Conservation (phyloP, 2,888 invertebrate genomes). For the Dolichopus griseipennis region DNA sequence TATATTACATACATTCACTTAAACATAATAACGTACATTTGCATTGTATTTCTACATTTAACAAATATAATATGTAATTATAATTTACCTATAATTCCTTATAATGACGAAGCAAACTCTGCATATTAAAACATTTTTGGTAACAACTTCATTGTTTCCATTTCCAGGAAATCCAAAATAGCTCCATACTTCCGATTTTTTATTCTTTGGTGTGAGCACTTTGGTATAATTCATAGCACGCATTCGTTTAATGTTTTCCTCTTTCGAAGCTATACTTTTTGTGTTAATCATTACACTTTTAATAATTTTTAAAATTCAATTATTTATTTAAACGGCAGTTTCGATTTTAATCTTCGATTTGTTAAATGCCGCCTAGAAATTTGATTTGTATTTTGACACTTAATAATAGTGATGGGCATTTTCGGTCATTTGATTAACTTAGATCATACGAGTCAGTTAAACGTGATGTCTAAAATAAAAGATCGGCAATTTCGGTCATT, state of each 20-base stretch:
- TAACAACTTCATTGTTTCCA: constrained; percentile 37
- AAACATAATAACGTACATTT: too few relatives aligned
- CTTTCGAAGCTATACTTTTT: not conserved
- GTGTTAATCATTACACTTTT: not conserved
- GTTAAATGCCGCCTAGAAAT: too few relatives aligned
- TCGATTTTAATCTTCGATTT: not conserved
- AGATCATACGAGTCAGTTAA: too few relatives aligned
- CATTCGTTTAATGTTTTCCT: not conserved
- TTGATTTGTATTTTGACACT: too few relatives aligned
- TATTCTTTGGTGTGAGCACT: constrained; percentile 26
- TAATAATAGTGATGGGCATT: too few relatives aligned
- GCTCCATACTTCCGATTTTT: constrained; percentile 42
- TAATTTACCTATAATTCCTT: constrained; percentile 31
- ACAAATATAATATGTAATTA: too few relatives aligned
- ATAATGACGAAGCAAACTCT: constrained; percentile 36
- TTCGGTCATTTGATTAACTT: too few relatives aligned
- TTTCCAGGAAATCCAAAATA: constrained; percentile 42
- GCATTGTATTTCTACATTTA: constrained; percentile 33
- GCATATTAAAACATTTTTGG: constrained; percentile 40
- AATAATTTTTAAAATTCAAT: not conserved
- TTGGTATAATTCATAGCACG: constrained; percentile 1
- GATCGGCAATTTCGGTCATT: too few relatives aligned
- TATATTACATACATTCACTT: too few relatives aligned
- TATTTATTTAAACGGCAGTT: not conserved
- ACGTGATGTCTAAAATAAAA: too few relatives aligned